phyloP scores from a whole-genome alignment of 2,113 vertebrate genomes.

The Anolis carolinensis region DNA sequence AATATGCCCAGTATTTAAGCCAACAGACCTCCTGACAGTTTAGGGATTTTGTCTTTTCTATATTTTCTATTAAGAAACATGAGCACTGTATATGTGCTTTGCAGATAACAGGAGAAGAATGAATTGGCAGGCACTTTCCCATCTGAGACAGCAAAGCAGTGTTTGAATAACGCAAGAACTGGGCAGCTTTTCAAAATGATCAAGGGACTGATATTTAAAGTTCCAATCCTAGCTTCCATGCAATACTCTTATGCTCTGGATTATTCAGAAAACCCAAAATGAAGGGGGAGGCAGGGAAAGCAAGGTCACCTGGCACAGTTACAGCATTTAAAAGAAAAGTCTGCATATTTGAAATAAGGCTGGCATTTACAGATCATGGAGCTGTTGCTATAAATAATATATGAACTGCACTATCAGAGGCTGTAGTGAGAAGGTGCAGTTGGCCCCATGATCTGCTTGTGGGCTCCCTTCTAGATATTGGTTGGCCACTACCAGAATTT shows the following conservation, averaged over 20 bases:
- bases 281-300: slow-evolving; percentile 54
- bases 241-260: slow-evolving; percentile 67
- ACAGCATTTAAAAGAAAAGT: slow-evolving; percentile 49
- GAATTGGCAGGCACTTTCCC: slow-evolving; percentile 70
- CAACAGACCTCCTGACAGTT: slow-evolving; percentile 62
- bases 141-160: slow-evolving; percentile 69
- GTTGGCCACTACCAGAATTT: too few relatives aligned
- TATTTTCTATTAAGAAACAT: slow-evolving; percentile 70
- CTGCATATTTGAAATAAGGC: slow-evolving; percentile 54
- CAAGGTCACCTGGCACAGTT: slow-evolving; percentile 45
- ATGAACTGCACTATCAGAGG: too few relatives aligned
- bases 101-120: slow-evolving; percentile 76
- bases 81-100: slow-evolving; percentile 63
- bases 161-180: slow-evolving; percentile 71
- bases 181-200: slow-evolving; percentile 66
- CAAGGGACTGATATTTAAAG: slow-evolving; percentile 67
- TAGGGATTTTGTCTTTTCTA: slow-evolving; percentile 56
- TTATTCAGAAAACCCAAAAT: slow-evolving; percentile 17
- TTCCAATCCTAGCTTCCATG: slow-evolving; percentile 47
- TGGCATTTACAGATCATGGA: too few relatives aligned
- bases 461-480: too few relatives aligned
- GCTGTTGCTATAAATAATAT: too few relatives aligned
- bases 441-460: too few relatives aligned
- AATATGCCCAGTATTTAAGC: slow-evolving; percentile 51
- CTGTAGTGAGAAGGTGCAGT: too few relatives aligned